Evolutionary conservation across 2,888 invertebrate genomes (phyloP), one percentile per base, ranked within the genome.

Genomic region (Hipparchia semele): DNA sequence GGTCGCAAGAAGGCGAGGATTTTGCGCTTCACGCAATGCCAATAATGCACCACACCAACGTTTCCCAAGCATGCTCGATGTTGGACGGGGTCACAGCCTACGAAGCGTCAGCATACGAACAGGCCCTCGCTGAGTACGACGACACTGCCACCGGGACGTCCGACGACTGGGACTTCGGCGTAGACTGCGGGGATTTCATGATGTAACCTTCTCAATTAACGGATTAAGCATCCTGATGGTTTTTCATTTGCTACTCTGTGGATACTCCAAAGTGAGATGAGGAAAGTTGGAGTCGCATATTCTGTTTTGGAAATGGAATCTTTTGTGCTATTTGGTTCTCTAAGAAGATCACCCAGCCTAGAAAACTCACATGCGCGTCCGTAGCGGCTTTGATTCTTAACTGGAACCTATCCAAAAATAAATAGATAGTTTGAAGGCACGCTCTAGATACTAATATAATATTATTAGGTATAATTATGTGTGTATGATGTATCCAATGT

Each of bases 101-200:
- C 84, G 96, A 96, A 71, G 95, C 95, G 0, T 87, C 92, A 0
- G 90, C 90, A 1, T 93, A 94, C 79, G 96, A 95, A 73, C 95
- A 96, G 75, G 95, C 96, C 0, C 89, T 95, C 6, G 95, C 95
- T 0, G 95, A 95, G 71, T 91, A 95, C 73, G 95, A 95, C 72
- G 95, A 95, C 78, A 87, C 90, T 0, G 91, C 86, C 23, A 87
- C 88, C 65, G 58, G 58, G 1, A 88, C 94, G 0, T 94, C 95
- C 1, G 95, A 96, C 80, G 96, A 96, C 80, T 96, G 96, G 91
- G 96, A 96, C 84, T 94, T 95, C 75, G 96, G 96, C 61, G 95
- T 96, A 76, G 96, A 96, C 84, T 96, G 96, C 83, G 96, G 96
- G 0, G 96, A 96, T 81, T 96, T 96, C 83, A 95, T 96, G 94